Percentiles rank a stretch among this genome's conserved stretches.
These are phyloP conservation scores for Standfussiana lucernea DNA, from an alignment of 2,888 invertebrate species.

Conservation along the genomic window DNA sequence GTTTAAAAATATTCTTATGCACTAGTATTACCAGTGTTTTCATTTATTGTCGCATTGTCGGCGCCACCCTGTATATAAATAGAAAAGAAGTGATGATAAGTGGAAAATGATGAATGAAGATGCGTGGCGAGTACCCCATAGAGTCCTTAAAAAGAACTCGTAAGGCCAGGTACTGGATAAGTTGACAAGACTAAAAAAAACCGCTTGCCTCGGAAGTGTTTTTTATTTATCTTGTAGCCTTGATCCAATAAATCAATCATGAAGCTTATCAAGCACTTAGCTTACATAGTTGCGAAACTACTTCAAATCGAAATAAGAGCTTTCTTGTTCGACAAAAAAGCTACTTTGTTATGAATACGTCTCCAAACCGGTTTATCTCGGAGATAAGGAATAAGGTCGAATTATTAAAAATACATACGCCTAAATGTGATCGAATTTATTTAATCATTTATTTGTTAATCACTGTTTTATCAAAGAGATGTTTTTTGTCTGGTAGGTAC, in stretches of 20 bases:
- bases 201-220: background rate
- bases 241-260: slow-evolving; percentile 31
- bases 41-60: no score
- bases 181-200: background rate
- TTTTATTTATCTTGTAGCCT: background rate
- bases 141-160: background rate
- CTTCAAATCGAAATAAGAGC: slow-evolving; percentile 24
- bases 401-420: background rate
- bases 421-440: slow-evolving; percentile 19
- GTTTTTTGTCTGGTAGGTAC: slow-evolving; percentile 19
- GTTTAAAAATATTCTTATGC: no score
- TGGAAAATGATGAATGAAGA: background rate
- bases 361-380: slow-evolving; percentile 29
- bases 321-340: slow-evolving; percentile 31
- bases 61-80: no score
- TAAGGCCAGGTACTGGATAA: background rate
- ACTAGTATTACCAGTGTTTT: no score
- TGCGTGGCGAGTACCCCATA: background rate
- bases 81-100: background rate
- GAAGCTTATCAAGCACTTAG: slow-evolving; percentile 34
- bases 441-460: slow-evolving; percentile 44
- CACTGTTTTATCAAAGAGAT: slow-evolving; percentile 13
- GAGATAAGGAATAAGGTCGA: slow-evolving; percentile 43
- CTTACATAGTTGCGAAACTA: slow-evolving; percentile 30
- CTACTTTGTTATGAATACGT: slow-evolving; percentile 18